Base-by-base conservation (phyloP, 1,140 invertebrate species). In the Stenopsyche tienmushanensis region DNA sequence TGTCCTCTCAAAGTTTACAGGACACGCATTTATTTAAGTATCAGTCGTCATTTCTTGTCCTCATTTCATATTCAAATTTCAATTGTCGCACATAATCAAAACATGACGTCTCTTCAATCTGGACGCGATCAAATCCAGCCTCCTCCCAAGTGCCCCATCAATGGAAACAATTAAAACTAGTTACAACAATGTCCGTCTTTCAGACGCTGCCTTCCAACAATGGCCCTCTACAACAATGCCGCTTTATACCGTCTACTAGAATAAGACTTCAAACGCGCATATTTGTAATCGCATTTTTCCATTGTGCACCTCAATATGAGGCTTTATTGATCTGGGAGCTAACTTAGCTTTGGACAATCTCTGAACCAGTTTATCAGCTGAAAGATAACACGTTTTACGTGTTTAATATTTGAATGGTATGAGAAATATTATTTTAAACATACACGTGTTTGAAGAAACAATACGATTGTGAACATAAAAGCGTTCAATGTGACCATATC, bases 11-110 rank as follows among this genome's bases (percentile, higher is more conserved):
- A 13, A 15, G 20, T 21, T 52, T 52, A 9, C n/a, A 26, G 49
- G 29, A 34, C 44, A 47, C 8, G 7, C 44, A 47, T 47, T 7
- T 7, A 7, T 67, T 67, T 63, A 67, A 55, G 50, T 63, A 62
- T 55, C 59, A 52, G 58, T 58, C 65, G 65, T 67, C 65, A 63
- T 67, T 67, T 63, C 50, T 17, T 20, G 3, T 53, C 55, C 47
- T 39, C 62, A 25, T 67, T 67, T 69, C 63, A 66, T 69, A 69
- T 69, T 69, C 64, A 69, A 69, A 69, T 69, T 69, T 69, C 64
- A 63, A 69, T 69, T 69, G 67, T 69, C 57, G 62, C 41, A 55
- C 59, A 65, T 62, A 69, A 69, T 69, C 67, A 69, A 69, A 69
- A 69, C 67, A 69, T 63, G 64, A 66, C 59, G 52, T 57, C 47